A percentile compares a stretch with the other conserved stretches of the same genome.
phyloP scores from a whole-genome alignment of 2,888 invertebrate genomes.

The Cephonodes hylas region DNA sequence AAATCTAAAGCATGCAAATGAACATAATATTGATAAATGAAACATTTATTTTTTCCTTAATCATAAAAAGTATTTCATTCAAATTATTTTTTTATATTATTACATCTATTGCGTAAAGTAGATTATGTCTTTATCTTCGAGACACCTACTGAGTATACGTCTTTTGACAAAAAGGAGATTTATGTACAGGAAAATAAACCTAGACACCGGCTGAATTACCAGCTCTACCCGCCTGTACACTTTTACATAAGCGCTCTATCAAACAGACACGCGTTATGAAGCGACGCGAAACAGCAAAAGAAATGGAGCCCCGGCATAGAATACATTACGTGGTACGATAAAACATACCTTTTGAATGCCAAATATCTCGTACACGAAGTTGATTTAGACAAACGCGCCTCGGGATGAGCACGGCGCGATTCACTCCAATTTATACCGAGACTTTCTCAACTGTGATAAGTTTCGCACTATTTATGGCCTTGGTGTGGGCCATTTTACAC shows the following conservation, averaged over 20 bases:
- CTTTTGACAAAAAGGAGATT: no score
- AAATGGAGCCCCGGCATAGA: conserved; percentile 11
- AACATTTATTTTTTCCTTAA: no score
- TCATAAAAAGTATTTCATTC: no score
- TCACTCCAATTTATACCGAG: not conserved
- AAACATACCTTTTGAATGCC: conserved; percentile 27
- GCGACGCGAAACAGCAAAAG: not conserved
- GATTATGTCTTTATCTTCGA: no score
- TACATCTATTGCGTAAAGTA: no score
- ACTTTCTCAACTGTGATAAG: not conserved
- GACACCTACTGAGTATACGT: no score
- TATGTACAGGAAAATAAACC: no score
- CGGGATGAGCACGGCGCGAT: conserved; percentile 8
- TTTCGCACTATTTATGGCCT: not conserved
- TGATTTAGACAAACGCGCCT: conserved; percentile 12
- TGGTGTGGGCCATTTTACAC: not conserved
- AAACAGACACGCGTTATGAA: not conserved
- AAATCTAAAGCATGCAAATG: no score
- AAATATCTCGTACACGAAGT: conserved; percentile 15
- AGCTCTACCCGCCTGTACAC: not conserved
- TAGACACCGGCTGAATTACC: not conserved
- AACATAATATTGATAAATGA: no score
- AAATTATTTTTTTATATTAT: no score
- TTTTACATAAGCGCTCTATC: not conserved
- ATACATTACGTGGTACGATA: conserved; percentile 27